Evolutionary conservation across 2,888 invertebrate species (phyloP), one percentile per base, ranked within the genome.

Genomic region (Nemotelus nigrinus): DNA sequence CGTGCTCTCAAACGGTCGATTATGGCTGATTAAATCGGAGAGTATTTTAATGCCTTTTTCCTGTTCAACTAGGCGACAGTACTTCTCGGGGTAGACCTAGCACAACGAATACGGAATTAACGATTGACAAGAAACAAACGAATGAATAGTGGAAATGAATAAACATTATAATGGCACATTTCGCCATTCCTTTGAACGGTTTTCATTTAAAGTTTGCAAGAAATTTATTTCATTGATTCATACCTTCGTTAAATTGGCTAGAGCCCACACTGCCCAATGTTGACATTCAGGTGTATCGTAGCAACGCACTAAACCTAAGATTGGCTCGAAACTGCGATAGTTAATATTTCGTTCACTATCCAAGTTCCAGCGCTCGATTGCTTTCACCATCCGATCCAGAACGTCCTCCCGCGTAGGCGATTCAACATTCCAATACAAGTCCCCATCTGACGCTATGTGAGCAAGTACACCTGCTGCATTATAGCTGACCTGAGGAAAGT

Each of bases 231-330:
- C 25, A 25, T 25, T 25, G 25, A 25, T 25, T 25, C 58, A 80
- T 80, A 86, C 86, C 82, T 85, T 93, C 68, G 98, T 99, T 79
- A 99, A 91, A 88, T 99, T 99, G 70, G 98, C 97, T 79, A 99
- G 89, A 0, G 98, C 98, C 98, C 98, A 99, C 5, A 95, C 94
- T 2, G 98, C 97, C 98, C 98, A 98, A 85, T 96, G 94, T 86
- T 97, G 97, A 86, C 96, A 97, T 85, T 95, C 93, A 0, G 96
- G 94, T 1, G 97, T 96, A 84, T 96, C 95, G 82, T 93, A 92
- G 76, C 94, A 92, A 80, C 91, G 90, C 65, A 97, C 90, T 80
- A 99, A 89, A 80, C 94, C 91, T 44, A 99, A 89, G 80, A 99
- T 97, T 0, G 99, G 99, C 85, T 96, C 94, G 88, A 99, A 98